phyloP scores from a whole-genome alignment of 1,140 invertebrate species.

The Colletes gigas region DNA sequence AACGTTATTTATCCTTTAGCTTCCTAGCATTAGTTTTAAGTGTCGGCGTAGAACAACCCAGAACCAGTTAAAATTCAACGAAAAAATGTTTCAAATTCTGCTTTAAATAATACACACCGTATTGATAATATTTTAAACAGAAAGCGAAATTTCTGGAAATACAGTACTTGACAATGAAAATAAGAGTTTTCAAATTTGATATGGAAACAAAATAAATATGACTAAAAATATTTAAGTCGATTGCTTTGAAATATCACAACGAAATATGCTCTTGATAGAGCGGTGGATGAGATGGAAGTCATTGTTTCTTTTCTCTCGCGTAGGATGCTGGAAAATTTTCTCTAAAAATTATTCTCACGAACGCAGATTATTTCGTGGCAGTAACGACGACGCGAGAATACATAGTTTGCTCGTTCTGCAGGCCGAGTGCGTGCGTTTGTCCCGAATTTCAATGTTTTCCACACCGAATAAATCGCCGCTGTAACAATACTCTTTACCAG shows the following conservation, averaged over 20 bases:
- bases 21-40: not conserved
- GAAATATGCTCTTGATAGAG: no score
- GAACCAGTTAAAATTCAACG: no score
- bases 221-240: no score
- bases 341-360: not conserved
- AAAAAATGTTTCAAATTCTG: no score
- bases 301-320: not conserved
- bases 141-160: no score
- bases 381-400: not conserved
- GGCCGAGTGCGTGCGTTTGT: not conserved
- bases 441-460: conserved; percentile 6
- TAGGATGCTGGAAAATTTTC: not conserved
- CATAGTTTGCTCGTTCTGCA: not conserved
- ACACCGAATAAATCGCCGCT: conserved; percentile 15
- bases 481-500: conserved; percentile 12
- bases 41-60: not conserved
- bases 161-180: no score
- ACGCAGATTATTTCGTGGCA: no score
- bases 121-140: no score
- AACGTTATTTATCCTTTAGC: not conserved
- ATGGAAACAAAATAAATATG: not conserved
- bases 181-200: no score
- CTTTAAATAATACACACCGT: no score
- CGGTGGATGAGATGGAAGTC: not conserved
- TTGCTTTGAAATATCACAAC: not conserved